A percentile compares a stretch with the other conserved stretches of the same genome.
phyloP scores from a whole-genome alignment of 2,113 vertebrate species.

The Callionymus lyra region DNA sequence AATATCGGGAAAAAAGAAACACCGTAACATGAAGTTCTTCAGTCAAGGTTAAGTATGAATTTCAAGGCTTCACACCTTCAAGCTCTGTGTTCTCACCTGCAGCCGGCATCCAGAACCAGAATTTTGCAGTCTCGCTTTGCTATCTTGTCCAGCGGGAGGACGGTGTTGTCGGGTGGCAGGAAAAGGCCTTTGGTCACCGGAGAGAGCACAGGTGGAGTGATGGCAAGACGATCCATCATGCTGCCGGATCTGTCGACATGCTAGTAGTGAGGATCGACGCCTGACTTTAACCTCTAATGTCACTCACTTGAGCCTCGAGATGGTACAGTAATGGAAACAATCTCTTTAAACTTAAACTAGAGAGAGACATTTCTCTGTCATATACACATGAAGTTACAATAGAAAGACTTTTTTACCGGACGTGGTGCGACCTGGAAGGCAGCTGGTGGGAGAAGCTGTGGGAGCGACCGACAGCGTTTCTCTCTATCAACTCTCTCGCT shows the following conservation, averaged over 20 bases:
- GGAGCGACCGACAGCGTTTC: constrained; percentile 76
- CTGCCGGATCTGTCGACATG: constrained; percentile 75
- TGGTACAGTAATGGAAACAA: no score
- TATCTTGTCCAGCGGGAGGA: constrained; percentile 86
- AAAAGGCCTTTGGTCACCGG: constrained; percentile 80
- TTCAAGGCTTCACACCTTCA: no score
- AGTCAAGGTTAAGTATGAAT: no score
- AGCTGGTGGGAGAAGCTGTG: constrained; percentile 93
- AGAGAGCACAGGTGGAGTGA: constrained; percentile 83
- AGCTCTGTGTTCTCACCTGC: neutral
- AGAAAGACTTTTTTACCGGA: constrained; percentile 68
- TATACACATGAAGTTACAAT: no score
- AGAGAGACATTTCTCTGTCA: no score
- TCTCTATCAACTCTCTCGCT: constrained; percentile 73
- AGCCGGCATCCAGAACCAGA: constrained; percentile 70
- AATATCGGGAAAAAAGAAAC: no score
- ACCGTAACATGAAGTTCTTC: no score
- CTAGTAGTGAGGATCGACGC: no score
- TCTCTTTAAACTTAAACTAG: no score
- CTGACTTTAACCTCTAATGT: no score
- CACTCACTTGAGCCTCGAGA: no score
- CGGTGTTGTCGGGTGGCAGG: constrained; percentile 72
- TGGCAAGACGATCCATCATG: constrained; percentile 85
- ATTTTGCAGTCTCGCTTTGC: constrained; percentile 92
- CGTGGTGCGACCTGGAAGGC: constrained; percentile 82